These are phyloP conservation scores for Tetraneura akinire DNA, from an alignment of 1,140 invertebrate species.

Conservation along the genomic window DNA sequence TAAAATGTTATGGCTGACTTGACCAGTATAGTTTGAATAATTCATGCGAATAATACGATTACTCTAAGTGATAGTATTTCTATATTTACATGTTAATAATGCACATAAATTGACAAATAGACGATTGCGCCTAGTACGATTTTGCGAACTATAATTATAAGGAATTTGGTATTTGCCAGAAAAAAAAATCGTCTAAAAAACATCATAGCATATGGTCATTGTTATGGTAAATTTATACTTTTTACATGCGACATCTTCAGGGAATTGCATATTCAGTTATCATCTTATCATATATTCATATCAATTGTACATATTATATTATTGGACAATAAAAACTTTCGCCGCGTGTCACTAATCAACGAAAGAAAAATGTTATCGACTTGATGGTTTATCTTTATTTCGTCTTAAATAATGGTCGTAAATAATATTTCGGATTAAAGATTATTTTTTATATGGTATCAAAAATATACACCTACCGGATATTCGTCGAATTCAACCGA, in stretches of 20 bases:
- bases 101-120: neutral
- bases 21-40: conserved; percentile 32
- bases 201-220: too few species aligned
- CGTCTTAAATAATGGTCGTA: neutral
- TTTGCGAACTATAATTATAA: neutral
- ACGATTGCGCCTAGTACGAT: neutral
- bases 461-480: conserved; percentile 54
- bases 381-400: neutral
- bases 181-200: too few species aligned
- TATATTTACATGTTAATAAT: neutral
- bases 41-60: neutral
- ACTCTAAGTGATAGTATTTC: neutral
- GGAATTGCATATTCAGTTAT: neutral
- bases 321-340: neutral
- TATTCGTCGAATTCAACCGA: conserved; percentile 54
- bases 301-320: too few species aligned
- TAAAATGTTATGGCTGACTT: neutral
- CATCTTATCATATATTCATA: too few species aligned
- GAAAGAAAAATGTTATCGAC: conserved; percentile 2
- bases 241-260: too few species aligned
- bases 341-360: neutral
- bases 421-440: neutral
- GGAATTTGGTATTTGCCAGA: too few species aligned
- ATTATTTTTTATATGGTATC: neutral
- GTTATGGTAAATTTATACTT: too few species aligned